These are phyloP conservation scores for Hirtodrosophila confusa DNA, from an alignment of 2,888 invertebrate genomes.

Conservation along the genomic window DNA sequence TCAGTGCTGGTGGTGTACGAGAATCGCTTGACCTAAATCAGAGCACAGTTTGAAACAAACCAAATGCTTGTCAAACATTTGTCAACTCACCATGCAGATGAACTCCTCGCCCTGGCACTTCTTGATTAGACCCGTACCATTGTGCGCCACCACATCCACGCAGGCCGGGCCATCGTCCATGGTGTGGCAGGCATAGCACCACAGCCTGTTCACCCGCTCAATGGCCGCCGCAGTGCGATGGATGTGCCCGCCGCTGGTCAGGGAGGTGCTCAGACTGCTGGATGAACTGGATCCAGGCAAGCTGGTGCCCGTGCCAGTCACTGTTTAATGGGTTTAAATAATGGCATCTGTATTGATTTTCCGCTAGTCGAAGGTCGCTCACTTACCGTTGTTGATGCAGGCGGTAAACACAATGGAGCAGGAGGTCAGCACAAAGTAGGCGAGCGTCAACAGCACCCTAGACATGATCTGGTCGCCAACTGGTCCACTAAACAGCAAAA, in stretches of 20 bases:
- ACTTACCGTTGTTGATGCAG: constrained; percentile 62
- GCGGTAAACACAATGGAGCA: constrained; percentile 70
- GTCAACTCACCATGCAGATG: constrained; percentile 89
- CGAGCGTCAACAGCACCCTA: constrained; percentile 53
- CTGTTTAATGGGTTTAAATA: constrained; percentile 16
- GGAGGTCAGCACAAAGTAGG: constrained; percentile 61
- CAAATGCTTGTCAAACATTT: not conserved
- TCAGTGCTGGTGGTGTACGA: constrained; percentile 93
- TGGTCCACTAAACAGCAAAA: constrained; percentile 27
- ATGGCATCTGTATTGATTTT: constrained; percentile 59
- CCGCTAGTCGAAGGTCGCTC: constrained; percentile 33
- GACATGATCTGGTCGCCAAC: constrained; percentile 51
- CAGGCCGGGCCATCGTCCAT: constrained; percentile 89
- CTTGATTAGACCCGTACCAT: constrained; percentile 86
- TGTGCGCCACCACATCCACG: constrained; percentile 86
- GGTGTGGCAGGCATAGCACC: constrained; percentile 92
- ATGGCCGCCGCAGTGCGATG: constrained; percentile 92
- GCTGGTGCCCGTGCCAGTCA: constrained; percentile 69
- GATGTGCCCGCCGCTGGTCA: constrained; percentile 85
- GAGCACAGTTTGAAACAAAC: not conserved
- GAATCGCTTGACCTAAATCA: constrained; percentile 88
- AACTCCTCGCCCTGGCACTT: constrained; percentile 91
- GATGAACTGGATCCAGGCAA: constrained; percentile 69
- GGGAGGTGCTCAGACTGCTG: constrained; percentile 72
- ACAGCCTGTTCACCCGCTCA: constrained; percentile 90